Evolutionary conservation across 2,888 invertebrate species (phyloP).

Genomic region (Malacosoma neustria): DNA sequence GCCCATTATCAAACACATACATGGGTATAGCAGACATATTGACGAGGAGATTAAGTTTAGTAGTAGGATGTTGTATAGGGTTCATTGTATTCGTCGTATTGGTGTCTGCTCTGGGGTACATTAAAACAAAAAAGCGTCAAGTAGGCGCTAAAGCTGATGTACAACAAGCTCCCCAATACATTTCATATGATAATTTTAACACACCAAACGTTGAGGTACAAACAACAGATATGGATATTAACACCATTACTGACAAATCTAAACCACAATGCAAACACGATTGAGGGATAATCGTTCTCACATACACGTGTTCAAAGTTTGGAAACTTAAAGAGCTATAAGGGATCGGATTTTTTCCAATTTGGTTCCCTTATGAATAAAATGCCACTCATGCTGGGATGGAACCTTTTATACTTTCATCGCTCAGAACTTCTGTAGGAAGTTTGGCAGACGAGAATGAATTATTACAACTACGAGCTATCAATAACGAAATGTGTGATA

Average conservation of each 20-base stretch:
- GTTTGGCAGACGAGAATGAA: slow-evolving; percentile 50
- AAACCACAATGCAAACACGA: slow-evolving; percentile 44
- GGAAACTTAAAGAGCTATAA: slow-evolving; percentile 22
- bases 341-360: slow-evolving; percentile 30
- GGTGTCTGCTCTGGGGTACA: slow-evolving; percentile 88
- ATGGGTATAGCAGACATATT: slow-evolving; percentile 84
- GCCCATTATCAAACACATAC: slow-evolving; percentile 77
- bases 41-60: slow-evolving; percentile 86
- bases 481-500: slow-evolving; percentile 55
- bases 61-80: slow-evolving; percentile 90
- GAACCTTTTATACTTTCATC: slow-evolving; percentile 41
- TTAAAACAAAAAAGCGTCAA: slow-evolving; percentile 89
- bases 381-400: slow-evolving; percentile 36
- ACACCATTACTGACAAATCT: slow-evolving; percentile 58
- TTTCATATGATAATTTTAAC: slow-evolving; percentile 79
- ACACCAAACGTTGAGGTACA: slow-evolving; percentile 52
- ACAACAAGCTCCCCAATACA: slow-evolving; percentile 85
- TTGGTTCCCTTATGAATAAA: slow-evolving; percentile 38
- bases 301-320: slow-evolving; percentile 10
- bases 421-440: slow-evolving; percentile 38
- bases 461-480: slow-evolving; percentile 51
- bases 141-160: slow-evolving; percentile 81
- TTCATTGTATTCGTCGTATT: slow-evolving; percentile 89
- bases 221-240: slow-evolving; percentile 61
- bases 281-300: slow-evolving; percentile 21